Base-by-base conservation (phyloP, 2,797 vertebrate species). In the Sebastes vulpes region DNA sequence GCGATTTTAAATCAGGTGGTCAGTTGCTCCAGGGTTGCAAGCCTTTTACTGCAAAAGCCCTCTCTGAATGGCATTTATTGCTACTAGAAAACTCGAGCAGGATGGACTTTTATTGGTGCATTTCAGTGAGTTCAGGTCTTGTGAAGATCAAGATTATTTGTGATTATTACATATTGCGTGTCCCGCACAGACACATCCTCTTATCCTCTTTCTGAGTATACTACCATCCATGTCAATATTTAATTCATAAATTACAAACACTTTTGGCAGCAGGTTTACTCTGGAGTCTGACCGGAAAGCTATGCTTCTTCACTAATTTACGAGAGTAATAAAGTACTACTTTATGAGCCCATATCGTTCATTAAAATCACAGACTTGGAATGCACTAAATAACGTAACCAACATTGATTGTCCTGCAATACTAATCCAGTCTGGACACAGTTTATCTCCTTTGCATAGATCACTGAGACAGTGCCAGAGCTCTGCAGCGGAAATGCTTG, bases 331-430 rank as follows among this genome's bases (percentile, higher is more conserved):
- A 83, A 87, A 85, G 65, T 50, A 35, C 29, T 59, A 76, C 66
- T 88, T 90, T 83, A 88, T 66, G 83, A 82, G 67, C 56, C 77
- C 58, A 72, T 80, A 84, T 79, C 32, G 12, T 79, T 88, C 85
- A 88, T 88, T 82, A 87, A 84, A 90, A 76, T 74, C 84, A 73
- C 52, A 70, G 86, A 81, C 10, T 28, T 87, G 77, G 59, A 82
- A 65, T 79, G 68, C 61, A 54, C 31, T 83, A 79, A 89, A 88
- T 89, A 84, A 79, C 73, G 84, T 72, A 76, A 76, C 70, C 52
- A 81, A 63, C 81, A 85, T 69, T 80, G 77, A 85, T 85, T 76
- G 72, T 80, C 31, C 72, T 78, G 81, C 74, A 79, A 26, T 68
- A 64, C 65, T 80, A 69, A 79, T 77, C 50, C 66, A 57, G 50